Evolutionary conservation across 2,113 vertebrate genomes (phyloP).

Genomic region (Pardalotus punctatus): DNA sequence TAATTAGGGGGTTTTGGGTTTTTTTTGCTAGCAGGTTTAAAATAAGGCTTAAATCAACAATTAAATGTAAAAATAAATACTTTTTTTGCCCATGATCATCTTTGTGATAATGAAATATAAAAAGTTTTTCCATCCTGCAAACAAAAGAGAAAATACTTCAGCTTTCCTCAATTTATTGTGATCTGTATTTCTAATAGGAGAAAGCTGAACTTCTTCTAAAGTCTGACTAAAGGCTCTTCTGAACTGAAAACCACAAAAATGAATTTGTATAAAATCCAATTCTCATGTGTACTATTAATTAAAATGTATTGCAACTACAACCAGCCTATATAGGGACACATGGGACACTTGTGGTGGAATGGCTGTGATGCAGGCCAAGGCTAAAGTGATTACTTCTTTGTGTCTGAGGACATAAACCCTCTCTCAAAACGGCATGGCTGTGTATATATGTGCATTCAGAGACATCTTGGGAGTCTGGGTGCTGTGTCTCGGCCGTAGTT

Average conservation of each 20-base stretch:
- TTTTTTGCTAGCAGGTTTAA: not conserved
- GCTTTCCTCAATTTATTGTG: not conserved
- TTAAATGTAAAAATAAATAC: not conserved
- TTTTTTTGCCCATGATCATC: not conserved
- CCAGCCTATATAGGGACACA: not conserved
- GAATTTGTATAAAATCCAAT: not conserved
- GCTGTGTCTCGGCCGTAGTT: fast-evolving
- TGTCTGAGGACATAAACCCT: not conserved
- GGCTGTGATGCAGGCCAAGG: not conserved
- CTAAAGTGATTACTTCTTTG: not conserved
- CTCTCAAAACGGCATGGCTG: not conserved
- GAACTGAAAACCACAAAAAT: not conserved
- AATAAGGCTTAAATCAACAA: not conserved
- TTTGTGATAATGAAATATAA: not conserved
- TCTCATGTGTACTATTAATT: not conserved
- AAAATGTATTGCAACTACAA: not conserved
- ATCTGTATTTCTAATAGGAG: not conserved
- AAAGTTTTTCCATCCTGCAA: not conserved
- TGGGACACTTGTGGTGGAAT: not conserved
- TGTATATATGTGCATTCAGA: not conserved
- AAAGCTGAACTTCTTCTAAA: not conserved
- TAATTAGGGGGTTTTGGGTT: fast-evolving
- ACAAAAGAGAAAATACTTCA: not conserved
- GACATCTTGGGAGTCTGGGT: not conserved
- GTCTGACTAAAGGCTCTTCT: not conserved